phyloP scores from a whole-genome alignment of 2,888 invertebrate species.

The Drosophila koepferae region DNA sequence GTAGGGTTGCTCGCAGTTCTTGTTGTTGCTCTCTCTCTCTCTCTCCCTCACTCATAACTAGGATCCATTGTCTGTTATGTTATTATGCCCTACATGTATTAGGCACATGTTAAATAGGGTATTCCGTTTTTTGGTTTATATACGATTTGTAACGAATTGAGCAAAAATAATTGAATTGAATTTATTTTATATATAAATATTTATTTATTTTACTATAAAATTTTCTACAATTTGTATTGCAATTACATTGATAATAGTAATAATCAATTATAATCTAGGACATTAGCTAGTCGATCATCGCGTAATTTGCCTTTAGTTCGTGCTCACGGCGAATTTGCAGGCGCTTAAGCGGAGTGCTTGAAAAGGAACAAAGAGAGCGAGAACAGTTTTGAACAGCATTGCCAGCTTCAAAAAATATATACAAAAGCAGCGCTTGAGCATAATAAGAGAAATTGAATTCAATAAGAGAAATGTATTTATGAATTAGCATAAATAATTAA shows the following conservation, averaged over 20 bases:
- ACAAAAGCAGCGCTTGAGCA: background rate
- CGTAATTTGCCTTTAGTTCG: background rate
- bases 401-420: background rate
- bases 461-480: background rate
- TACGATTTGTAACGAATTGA: background rate
- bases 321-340: conserved; percentile 50
- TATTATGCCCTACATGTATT: background rate
- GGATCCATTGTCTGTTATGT: background rate
- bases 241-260: no score
- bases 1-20: conserved; percentile 29
- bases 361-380: background rate
- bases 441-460: background rate
- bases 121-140: background rate
- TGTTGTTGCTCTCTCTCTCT: conserved; percentile 7
- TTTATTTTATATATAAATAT: no score
- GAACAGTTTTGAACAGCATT: conserved; percentile 2
- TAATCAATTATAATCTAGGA: background rate
- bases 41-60: background rate
- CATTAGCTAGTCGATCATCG: background rate
- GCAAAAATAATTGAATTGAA: no score
- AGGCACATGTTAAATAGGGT: background rate
- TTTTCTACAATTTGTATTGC: no score
- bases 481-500: background rate
- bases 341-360: background rate
- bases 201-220: no score